Percentiles rank a stretch among this genome's conserved stretches.
Conservation (phyloP, 2,113 vertebrate genomes). For the Uria lomvia region DNA sequence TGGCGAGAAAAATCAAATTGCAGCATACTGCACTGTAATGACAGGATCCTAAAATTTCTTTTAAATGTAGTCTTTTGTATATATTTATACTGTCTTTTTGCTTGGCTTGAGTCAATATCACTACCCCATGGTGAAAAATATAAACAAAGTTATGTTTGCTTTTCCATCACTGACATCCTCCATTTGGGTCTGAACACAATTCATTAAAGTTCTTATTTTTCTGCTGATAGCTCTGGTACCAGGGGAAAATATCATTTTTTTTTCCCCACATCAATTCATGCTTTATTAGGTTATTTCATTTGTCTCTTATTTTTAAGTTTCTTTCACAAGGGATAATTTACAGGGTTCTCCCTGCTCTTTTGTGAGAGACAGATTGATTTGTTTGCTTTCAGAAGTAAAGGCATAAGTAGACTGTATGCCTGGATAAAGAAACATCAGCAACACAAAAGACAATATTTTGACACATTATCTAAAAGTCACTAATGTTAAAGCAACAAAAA, state of each 20-base stretch:
- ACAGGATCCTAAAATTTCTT: background rate
- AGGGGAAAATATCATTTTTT: background rate
- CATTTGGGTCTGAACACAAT: background rate
- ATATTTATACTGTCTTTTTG: background rate
- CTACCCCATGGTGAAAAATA: background rate
- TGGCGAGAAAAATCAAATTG: background rate
- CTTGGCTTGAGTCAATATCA: background rate
- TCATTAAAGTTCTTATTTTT: background rate
- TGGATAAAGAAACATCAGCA: background rate
- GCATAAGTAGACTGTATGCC: background rate
- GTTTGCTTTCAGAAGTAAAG: background rate
- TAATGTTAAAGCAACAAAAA: background rate
- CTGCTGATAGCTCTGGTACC: background rate
- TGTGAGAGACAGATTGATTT: background rate
- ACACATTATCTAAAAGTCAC: background rate
- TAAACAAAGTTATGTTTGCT: background rate
- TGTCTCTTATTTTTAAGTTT: constrained; percentile 1
- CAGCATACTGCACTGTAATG: accelerated
- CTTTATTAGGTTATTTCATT: background rate
- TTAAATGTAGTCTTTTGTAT: background rate
- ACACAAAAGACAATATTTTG: background rate
- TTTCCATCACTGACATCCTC: background rate
- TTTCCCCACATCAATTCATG: background rate
- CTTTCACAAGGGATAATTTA: background rate
- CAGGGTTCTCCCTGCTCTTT: background rate